phyloP scores from a whole-genome alignment of 2,888 invertebrate species.

The Toxonevra muliebris region DNA sequence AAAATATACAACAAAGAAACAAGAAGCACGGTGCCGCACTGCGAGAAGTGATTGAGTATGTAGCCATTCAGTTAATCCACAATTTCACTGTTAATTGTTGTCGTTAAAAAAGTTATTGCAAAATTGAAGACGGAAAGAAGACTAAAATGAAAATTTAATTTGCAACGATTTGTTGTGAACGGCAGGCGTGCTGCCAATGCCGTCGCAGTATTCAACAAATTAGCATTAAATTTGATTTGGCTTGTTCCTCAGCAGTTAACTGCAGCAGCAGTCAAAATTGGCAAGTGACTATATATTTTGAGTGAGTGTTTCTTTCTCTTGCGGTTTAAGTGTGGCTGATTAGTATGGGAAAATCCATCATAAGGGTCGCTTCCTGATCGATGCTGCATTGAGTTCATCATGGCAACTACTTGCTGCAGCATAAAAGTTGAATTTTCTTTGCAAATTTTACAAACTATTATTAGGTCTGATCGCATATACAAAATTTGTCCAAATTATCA shows the following conservation, averaged over 20 bases:
- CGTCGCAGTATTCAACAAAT: too few relatives aligned
- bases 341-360: neutral
- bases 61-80: constrained; percentile 4
- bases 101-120: constrained; percentile 35
- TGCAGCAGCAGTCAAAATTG: too few relatives aligned
- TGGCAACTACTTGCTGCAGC: too few relatives aligned
- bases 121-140: constrained; percentile 5
- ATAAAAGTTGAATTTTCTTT: too few relatives aligned
- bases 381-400: too few relatives aligned
- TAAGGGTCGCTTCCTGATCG: too few relatives aligned
- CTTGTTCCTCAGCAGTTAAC: neutral
- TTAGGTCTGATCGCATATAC: too few relatives aligned
- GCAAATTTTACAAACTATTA: too few relatives aligned
- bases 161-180: constrained; percentile 34
- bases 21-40: neutral
- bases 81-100: constrained; percentile 35
- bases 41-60: neutral
- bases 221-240: constrained; percentile 24
- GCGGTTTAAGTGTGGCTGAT: neutral
- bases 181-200: constrained; percentile 13
- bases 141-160: constrained; percentile 33
- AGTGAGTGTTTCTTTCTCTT: too few relatives aligned
- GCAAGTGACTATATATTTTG: too few relatives aligned
- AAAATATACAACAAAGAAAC: constrained; percentile 6
- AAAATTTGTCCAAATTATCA: too few relatives aligned